A percentile compares a stretch with the other conserved stretches of the same genome.
Evolutionary conservation across 2,797 vertebrate genomes (phyloP).

Genomic region (Myotis vivesi): DNA sequence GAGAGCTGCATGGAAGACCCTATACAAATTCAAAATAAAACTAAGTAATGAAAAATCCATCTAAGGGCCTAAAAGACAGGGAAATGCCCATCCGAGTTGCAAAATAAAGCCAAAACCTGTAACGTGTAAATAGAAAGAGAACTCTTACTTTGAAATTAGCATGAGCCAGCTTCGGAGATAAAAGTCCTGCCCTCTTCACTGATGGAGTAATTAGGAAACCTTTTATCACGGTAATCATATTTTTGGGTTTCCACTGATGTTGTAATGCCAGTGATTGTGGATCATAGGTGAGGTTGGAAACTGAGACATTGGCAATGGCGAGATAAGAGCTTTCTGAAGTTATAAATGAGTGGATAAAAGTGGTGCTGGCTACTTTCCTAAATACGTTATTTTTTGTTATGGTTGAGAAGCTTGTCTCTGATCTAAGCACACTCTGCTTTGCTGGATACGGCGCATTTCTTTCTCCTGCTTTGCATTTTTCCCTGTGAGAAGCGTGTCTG

Average conservation of each 20-base stretch:
- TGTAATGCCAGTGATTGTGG: not conserved
- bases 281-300: not conserved
- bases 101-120: not conserved
- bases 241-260: not conserved
- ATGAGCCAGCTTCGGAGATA: constrained; percentile 16
- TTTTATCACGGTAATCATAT: not conserved
- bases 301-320: not conserved
- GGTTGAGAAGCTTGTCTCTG: constrained; percentile 54
- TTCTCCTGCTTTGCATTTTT: constrained; percentile 80
- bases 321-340: constrained; percentile 30
- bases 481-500: constrained; percentile 89
- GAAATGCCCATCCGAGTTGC: not conserved
- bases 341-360: not conserved
- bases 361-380: constrained; percentile 50
- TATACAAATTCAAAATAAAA: constrained; percentile 41
- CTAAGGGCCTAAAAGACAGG: not conserved
- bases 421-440: constrained; percentile 74
- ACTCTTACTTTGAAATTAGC: constrained; percentile 43
- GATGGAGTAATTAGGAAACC: not conserved
- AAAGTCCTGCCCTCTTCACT: constrained; percentile 1
- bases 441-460: constrained; percentile 43
- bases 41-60: not conserved
- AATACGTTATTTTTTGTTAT: constrained; percentile 50
- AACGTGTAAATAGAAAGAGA: not conserved
- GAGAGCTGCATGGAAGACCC: not conserved